Percentiles rank a stretch among this genome's conserved stretches.
Evolutionary conservation across 2,113 vertebrate genomes (phyloP).

Genomic region (Xerus inauris): DNA sequence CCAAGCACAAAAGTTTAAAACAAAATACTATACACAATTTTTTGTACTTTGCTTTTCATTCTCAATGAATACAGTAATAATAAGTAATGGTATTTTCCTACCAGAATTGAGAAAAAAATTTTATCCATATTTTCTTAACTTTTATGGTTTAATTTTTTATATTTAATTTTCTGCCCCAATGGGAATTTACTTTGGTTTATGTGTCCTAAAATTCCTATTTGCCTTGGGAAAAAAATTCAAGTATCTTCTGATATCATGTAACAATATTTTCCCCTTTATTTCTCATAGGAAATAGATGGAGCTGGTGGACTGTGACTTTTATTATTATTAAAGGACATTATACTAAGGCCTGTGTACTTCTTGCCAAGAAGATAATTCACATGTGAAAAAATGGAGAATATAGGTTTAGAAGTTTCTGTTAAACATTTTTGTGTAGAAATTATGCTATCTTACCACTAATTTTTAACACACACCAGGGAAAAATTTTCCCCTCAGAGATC

Average conservation of each 20-base stretch:
- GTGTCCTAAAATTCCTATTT: background rate
- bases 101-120: background rate
- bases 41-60: background rate
- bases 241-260: background rate
- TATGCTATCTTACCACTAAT: background rate
- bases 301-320: background rate
- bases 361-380: background rate
- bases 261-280: background rate
- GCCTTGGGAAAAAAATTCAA: background rate
- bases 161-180: background rate
- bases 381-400: background rate
- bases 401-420: background rate
- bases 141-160: background rate
- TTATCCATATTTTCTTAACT: background rate
- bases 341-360: background rate
- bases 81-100: background rate
- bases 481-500: background rate
- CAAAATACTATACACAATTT: background rate
- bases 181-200: background rate
- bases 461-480: background rate
- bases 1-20: background rate
- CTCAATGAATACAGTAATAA: background rate
- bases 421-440: background rate
- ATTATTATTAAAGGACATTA: background rate
- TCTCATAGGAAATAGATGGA: background rate